Base-by-base conservation (phyloP, 2,888 invertebrate species). In the Zaprionus bogoriensis region DNA sequence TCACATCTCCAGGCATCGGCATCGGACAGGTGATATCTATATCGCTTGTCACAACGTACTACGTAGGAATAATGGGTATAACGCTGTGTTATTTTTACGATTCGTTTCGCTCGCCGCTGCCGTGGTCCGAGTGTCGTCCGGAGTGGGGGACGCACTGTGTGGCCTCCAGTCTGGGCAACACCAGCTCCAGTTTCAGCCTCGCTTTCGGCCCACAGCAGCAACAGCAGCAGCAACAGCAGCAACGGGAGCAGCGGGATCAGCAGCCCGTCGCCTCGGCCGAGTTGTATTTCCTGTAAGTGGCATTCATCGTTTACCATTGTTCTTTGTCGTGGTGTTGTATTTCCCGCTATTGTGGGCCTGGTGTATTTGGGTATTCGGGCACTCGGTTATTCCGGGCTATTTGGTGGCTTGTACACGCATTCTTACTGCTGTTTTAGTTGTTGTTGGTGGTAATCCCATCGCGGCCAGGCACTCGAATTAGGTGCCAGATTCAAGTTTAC, bases 51-150 rank as follows among this genome's bases (percentile, higher is more conserved):
- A 92, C 93, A 41, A 93, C 94, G 19, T 95, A 94, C 83, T 95
- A 95, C 89, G 93, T 94, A 61, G 92, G 93, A 19, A 88, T 95
- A 55, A 94, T 94, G 94, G 94, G 93, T 6, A 89, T 94, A 53
- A 93, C 93, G 2, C 76, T 94, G 2, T 93, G 92, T 77, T 95
- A 94, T 87, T 91, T 95, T 62, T 88, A 93, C 62, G 92, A 93
- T 48, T 94, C 94, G 20, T 94, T 95, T 85, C 91, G 92, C 32
- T 79, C 91, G 0, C 90, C 92, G 17, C 89, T 95, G 59, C 95
- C 95, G 5, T 95, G 95, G 95, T 89, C 93, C 1, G 83, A 90
- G 28, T 94, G 94, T 77, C 88, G 91, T 38, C 80, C 91, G 0
- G 91, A 91, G 42, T 94, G 94, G 94, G 89, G 89, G 20, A 85